A percentile compares a stretch with the other conserved stretches of the same genome.
These are phyloP conservation scores for Anthoptus insignis DNA, from an alignment of 2,888 invertebrate genomes.

Conservation along the genomic window DNA sequence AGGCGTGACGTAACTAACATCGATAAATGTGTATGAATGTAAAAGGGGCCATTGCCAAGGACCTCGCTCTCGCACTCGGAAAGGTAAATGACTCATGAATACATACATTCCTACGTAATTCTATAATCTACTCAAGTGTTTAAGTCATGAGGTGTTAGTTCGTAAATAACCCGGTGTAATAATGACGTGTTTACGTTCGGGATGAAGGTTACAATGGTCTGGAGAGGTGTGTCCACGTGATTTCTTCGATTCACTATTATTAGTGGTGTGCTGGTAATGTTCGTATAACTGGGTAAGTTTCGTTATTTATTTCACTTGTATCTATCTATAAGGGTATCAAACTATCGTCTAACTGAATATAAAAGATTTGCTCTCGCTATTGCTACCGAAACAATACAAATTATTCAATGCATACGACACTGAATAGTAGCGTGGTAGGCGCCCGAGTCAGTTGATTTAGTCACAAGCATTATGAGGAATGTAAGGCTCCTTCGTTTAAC, in stretches of 20 bases:
- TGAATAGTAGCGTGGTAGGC: too few species aligned
- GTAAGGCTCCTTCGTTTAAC: too few species aligned
- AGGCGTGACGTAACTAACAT: constrained; percentile 68
- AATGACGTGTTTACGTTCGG: constrained; percentile 28
- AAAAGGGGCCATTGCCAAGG: constrained; percentile 82
- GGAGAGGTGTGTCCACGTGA: constrained; percentile 12
- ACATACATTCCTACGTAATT: constrained; percentile 52
- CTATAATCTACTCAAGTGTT: constrained; percentile 48
- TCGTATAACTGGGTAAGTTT: too few species aligned
- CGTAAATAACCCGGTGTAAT: constrained; percentile 24
- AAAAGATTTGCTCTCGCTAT: too few species aligned
- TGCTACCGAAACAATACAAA: too few species aligned
- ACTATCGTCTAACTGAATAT: too few species aligned
- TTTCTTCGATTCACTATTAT: not conserved
- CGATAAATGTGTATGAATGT: constrained; percentile 73
- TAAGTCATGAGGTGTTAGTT: constrained; percentile 37
- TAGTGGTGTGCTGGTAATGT: too few species aligned
- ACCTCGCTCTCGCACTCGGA: constrained; percentile 68
- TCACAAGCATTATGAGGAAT: too few species aligned
- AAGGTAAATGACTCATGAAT: constrained; percentile 75
- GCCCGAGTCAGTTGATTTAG: too few species aligned
- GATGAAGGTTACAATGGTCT: constrained; percentile 12
- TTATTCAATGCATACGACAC: too few species aligned
- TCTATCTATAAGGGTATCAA: too few species aligned
- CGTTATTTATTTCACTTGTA: too few species aligned